These are phyloP conservation scores for Benitochromis conjunctus DNA, from an alignment of 2,113 vertebrate species.

Conservation along the genomic window DNA sequence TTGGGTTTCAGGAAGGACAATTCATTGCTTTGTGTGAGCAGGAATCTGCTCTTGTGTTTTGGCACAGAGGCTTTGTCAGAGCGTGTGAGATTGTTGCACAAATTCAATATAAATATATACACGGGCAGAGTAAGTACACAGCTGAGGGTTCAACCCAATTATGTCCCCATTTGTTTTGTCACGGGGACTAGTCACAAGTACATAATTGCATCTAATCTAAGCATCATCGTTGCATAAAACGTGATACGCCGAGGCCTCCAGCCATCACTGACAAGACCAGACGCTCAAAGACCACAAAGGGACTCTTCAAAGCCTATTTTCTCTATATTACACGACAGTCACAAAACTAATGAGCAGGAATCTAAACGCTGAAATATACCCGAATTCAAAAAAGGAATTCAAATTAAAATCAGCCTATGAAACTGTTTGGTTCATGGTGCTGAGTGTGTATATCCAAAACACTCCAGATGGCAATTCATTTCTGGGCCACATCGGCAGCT, in stretches of 20 bases:
- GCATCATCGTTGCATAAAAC: background rate
- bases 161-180: background rate
- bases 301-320: background rate
- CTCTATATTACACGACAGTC: background rate
- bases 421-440: background rate
- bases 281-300: background rate
- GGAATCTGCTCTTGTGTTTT: background rate
- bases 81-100: background rate
- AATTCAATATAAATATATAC: background rate
- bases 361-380: background rate
- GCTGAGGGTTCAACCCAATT: background rate
- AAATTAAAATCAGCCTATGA: background rate
- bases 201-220: background rate
- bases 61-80: background rate
- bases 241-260: background rate
- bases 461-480: background rate
- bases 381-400: background rate
- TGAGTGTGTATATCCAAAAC: background rate
- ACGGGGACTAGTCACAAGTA: background rate
- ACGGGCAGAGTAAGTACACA: background rate
- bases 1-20: background rate
- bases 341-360: background rate
- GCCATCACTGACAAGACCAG: background rate
- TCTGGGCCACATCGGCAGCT: background rate
- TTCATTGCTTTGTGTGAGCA: background rate